Conservation (phyloP, 2,113 vertebrate species). For the Tonatia bakeri region DNA sequence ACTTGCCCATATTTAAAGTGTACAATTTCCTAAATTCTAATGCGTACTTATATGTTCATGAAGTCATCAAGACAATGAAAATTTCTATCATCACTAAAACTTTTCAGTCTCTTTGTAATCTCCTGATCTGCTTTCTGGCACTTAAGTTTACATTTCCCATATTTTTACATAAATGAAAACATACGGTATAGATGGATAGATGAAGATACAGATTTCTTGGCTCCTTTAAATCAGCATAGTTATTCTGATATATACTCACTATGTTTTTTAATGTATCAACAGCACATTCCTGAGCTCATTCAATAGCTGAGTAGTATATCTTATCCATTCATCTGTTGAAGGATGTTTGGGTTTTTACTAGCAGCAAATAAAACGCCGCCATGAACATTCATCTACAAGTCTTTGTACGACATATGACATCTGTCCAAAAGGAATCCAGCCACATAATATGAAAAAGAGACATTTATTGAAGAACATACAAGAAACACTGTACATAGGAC, state of each 20-base stretch:
- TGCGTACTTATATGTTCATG: not conserved
- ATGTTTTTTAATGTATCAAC: not conserved
- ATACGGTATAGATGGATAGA: not conserved
- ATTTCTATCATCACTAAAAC: not conserved
- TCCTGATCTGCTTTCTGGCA: not conserved
- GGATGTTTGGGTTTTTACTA: not conserved
- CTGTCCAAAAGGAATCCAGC: no score
- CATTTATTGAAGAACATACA: no score
- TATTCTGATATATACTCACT: not conserved
- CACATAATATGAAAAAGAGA: no score
- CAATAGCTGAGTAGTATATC: not conserved
- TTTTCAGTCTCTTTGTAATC: not conserved
- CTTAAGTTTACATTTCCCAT: not conserved
- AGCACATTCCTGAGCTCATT: not conserved
- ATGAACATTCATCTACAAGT: not conserved
- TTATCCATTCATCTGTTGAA: not conserved
- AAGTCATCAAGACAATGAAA: slow-evolving; percentile 6
- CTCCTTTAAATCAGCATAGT: not conserved
- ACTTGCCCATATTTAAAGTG: not conserved
- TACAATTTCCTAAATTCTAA: not conserved
- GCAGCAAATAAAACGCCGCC: not conserved
- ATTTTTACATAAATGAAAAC: not conserved
- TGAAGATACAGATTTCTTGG: not conserved
- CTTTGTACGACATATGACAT: not conserved
- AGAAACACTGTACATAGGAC: no score